These are phyloP conservation scores for Empidonax traillii DNA, from an alignment of 2,113 vertebrate species.

Conservation along the genomic window DNA sequence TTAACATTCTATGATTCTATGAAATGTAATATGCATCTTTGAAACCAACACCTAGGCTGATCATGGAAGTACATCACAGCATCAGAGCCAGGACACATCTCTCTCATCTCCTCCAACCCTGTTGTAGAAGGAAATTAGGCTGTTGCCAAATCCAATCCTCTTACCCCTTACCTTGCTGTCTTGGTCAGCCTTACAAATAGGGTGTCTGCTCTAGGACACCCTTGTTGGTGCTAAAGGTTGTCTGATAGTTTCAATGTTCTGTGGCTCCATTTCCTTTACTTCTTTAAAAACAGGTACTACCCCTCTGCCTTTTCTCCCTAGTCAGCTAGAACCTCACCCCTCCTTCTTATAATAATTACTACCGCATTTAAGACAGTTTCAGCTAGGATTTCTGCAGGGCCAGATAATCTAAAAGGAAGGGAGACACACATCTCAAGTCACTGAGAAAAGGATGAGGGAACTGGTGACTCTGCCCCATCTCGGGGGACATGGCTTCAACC, in stretches of 20 bases:
- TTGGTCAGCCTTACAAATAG: neutral
- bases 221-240: neutral
- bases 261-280: neutral
- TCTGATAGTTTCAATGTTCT: neutral
- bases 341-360: neutral
- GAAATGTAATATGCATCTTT: neutral
- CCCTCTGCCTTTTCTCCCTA: neutral
- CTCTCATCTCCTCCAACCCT: neutral
- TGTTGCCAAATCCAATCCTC: neutral
- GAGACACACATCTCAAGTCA: neutral
- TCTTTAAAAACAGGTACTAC: neutral
- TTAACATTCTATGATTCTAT: neutral
- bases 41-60: neutral
- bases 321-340: neutral
- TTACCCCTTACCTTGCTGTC: neutral
- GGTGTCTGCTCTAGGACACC: neutral
- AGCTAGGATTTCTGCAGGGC: neutral
- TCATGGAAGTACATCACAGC: neutral
- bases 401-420: neutral
- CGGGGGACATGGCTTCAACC: neutral
- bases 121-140: neutral
- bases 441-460: neutral
- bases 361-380: neutral
- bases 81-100: neutral
- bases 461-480: neutral